Percentiles rank a stretch among this genome's conserved stretches.
Conservation (phyloP, 1,140 invertebrate species). For the Drosophila hydei region DNA sequence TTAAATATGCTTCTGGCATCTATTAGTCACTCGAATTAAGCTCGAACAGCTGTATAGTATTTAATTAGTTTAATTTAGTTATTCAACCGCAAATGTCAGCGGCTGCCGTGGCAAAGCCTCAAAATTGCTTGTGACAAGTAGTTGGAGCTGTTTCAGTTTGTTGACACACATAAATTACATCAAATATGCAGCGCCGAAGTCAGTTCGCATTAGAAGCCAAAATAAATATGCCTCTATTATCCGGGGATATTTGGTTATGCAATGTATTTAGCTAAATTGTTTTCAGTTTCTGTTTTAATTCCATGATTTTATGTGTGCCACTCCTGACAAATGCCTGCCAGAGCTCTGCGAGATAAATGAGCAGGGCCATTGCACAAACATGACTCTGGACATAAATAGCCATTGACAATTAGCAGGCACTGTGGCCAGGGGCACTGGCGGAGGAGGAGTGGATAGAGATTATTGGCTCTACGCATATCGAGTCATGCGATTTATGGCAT, state of each 20-base stretch:
- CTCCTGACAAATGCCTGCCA: conserved; percentile 55
- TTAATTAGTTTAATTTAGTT: conserved; percentile 69
- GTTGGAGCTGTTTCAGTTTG: conserved; percentile 40
- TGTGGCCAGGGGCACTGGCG: neutral
- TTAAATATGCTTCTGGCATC: too few relatives aligned
- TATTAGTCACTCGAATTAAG: neutral
- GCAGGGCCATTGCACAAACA: conserved; percentile 38
- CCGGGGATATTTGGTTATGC: conserved; percentile 27
- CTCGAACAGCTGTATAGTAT: conserved; percentile 31
- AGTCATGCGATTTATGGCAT: conserved; percentile 74
- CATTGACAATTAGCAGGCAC: conserved; percentile 53
- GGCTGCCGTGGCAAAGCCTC: conserved; percentile 32
- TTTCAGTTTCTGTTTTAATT: conserved; percentile 52
- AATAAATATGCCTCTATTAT: conserved; percentile 65
- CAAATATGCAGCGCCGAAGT: conserved; percentile 49
- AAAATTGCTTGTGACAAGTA: conserved; percentile 61
- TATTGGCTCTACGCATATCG: conserved; percentile 51
- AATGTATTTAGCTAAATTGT: conserved; percentile 11
- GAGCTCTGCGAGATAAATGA: conserved; percentile 49
- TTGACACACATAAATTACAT: conserved; percentile 52
- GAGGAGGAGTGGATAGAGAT: neutral
- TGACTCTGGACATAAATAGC: conserved; percentile 55
- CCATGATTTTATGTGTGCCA: conserved; percentile 55
- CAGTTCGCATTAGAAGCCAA: conserved; percentile 34
- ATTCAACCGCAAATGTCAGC: conserved; percentile 62